Conservation (phyloP, 2,113 vertebrate genomes). For the Clarias batrachus region DNA sequence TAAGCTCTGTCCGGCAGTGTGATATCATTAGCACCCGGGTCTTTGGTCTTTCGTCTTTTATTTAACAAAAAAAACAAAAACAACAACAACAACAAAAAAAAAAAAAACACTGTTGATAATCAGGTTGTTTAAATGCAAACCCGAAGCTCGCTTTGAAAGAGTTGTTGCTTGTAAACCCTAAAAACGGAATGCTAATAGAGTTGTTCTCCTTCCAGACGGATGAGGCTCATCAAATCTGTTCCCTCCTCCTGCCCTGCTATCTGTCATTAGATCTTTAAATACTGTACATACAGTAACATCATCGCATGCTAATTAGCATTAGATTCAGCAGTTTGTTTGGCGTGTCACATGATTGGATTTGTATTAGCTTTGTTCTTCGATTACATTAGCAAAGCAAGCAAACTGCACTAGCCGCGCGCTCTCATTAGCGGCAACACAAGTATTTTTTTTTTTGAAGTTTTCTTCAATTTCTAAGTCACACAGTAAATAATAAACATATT, state of each 20-base stretch:
- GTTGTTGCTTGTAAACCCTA: constrained; percentile 8
- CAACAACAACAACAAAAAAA: too few species aligned
- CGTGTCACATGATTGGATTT: neutral
- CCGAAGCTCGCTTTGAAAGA: constrained; percentile 31
- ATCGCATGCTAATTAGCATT: neutral
- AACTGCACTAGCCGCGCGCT: neutral
- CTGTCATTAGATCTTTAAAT: neutral
- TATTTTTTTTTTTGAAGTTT: neutral
- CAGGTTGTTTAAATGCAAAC: constrained; percentile 1
- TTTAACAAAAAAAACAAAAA: too few species aligned
- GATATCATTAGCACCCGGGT: constrained; percentile 25
- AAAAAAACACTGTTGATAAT: neutral
- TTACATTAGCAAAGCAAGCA: neutral
- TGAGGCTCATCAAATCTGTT: neutral
- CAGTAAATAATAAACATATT: neutral
- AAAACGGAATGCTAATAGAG: constrained; percentile 17
- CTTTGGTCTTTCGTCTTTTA: constrained; percentile 31
- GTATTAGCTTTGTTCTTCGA: neutral
- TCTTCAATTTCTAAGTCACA: neutral
- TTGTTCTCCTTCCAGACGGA: constrained; percentile 12
- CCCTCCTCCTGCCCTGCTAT: neutral
- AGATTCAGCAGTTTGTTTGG: neutral
- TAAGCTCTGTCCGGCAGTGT: neutral
- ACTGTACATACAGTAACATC: neutral
- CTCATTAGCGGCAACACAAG: neutral